phyloP scores from a whole-genome alignment of 2,797 vertebrate species.

The Sarcoramphus papa region DNA sequence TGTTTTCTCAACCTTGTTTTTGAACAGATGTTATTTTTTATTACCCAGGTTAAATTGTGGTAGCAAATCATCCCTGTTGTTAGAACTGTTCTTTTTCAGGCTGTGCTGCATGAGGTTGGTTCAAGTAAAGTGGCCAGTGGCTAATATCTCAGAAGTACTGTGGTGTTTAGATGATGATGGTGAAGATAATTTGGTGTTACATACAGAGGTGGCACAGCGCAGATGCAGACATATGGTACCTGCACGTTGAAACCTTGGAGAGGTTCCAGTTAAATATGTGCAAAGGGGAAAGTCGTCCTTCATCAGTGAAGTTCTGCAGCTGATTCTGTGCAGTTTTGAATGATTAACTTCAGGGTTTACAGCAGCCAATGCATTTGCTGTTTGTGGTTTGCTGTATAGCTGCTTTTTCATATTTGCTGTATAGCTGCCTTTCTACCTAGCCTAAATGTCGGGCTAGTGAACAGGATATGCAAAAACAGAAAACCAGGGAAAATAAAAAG shows the following conservation, averaged over 20 bases:
- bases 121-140: fast-evolving
- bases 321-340: background rate
- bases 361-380: background rate
- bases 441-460: background rate
- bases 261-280: background rate
- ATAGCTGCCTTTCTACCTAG: background rate
- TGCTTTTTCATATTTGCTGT: background rate
- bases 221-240: background rate
- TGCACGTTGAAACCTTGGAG: fast-evolving
- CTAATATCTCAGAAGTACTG: background rate
- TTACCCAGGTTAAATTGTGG: background rate
- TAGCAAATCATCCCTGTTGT: background rate
- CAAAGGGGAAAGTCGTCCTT: background rate
- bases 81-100: background rate
- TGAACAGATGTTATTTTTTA: background rate
- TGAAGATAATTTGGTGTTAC: background rate
- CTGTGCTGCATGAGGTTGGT: background rate
- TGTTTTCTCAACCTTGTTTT: constrained; percentile 3
- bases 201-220: background rate
- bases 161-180: background rate
- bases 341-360: background rate
- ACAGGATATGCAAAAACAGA: background rate
- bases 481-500: background rate
- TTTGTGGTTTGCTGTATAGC: background rate
- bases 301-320: background rate